These are phyloP conservation scores for Galendromus occidentalis DNA, from an alignment of 1,140 invertebrate genomes.

Conservation along the genomic window DNA sequence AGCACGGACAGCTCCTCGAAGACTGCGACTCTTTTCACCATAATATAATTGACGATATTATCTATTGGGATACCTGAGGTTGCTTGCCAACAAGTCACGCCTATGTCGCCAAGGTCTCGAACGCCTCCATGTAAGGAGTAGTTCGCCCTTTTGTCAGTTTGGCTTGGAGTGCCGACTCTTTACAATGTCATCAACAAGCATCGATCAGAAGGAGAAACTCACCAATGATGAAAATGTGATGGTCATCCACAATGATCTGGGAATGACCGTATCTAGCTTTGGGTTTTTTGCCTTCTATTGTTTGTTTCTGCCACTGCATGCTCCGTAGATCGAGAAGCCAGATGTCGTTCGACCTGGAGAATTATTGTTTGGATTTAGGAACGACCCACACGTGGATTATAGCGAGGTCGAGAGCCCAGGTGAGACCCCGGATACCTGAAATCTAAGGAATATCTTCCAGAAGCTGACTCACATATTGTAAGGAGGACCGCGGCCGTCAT, in stretches of 20 bases:
- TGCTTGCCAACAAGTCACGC: not conserved
- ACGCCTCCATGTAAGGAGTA: too few relatives aligned
- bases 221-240: slow-evolving; percentile 33
- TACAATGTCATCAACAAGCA: too few relatives aligned
- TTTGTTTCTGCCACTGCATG: slow-evolving; percentile 51
- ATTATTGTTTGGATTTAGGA: slow-evolving; percentile 1
- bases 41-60: not conserved
- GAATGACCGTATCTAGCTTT: slow-evolving; percentile 70
- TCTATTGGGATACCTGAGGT: not conserved
- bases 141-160: too few relatives aligned
- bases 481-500: not conserved
- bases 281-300: slow-evolving; percentile 45
- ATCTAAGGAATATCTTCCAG: not conserved
- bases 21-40: too few relatives aligned
- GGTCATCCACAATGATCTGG: slow-evolving; percentile 35
- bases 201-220: slow-evolving; percentile 20
- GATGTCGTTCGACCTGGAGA: slow-evolving; percentile 54
- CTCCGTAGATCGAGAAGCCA: slow-evolving; percentile 66
- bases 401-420: not conserved
- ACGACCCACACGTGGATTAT: not conserved
- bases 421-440: not conserved
- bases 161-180: too few relatives aligned
- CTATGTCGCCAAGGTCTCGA: too few relatives aligned
- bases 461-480: not conserved
- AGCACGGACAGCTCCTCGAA: too few relatives aligned